Evolutionary conservation across 2,888 invertebrate species (phyloP).

Genomic region (Digitonthophagus gazella): DNA sequence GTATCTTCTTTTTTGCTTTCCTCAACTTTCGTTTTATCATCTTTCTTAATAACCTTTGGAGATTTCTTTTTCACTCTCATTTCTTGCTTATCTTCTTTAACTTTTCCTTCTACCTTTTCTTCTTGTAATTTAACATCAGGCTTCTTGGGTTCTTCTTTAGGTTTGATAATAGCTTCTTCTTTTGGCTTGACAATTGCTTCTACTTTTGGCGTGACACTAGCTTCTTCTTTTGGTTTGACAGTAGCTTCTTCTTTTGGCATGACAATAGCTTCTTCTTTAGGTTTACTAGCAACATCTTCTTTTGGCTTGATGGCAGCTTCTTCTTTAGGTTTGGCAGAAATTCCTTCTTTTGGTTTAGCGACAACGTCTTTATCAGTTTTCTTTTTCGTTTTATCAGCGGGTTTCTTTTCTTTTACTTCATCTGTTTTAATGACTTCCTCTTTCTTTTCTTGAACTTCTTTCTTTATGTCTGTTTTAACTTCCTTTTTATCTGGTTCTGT

Average conservation of each 20-base stretch:
- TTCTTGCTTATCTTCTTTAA: slow-evolving; percentile 20
- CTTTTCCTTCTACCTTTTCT: slow-evolving; percentile 27
- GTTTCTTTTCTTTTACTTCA: slow-evolving; percentile 32
- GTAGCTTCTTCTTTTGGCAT: slow-evolving; percentile 44
- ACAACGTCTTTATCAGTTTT: slow-evolving; percentile 43
- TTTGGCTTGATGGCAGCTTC: slow-evolving; percentile 19
- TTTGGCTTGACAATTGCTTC: slow-evolving; percentile 35
- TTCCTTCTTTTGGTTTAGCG: slow-evolving; percentile 32
- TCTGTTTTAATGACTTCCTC: slow-evolving; percentile 33
- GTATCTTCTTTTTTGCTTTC: slow-evolving; percentile 25
- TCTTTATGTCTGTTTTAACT: slow-evolving; percentile 32
- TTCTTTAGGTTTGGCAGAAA: slow-evolving; percentile 30
- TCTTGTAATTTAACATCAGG: slow-evolving; percentile 22
- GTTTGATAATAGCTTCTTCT: not conserved
- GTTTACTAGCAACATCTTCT: slow-evolving; percentile 28
- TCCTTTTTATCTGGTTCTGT: slow-evolving; percentile 34
- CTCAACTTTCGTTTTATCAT: slow-evolving; percentile 24
- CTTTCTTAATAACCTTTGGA: slow-evolving; percentile 5
- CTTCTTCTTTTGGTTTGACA: slow-evolving; percentile 38
- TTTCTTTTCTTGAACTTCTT: slow-evolving; percentile 42
- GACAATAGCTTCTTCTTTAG: slow-evolving; percentile 43
- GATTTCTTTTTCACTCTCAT: slow-evolving; percentile 26
- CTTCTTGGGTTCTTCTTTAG: not conserved
- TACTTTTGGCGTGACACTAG: slow-evolving; percentile 39
- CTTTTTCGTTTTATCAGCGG: slow-evolving; percentile 44